These are phyloP conservation scores for Rhynchonycteris naso DNA, from an alignment of 2,797 vertebrate species.

Conservation along the genomic window DNA sequence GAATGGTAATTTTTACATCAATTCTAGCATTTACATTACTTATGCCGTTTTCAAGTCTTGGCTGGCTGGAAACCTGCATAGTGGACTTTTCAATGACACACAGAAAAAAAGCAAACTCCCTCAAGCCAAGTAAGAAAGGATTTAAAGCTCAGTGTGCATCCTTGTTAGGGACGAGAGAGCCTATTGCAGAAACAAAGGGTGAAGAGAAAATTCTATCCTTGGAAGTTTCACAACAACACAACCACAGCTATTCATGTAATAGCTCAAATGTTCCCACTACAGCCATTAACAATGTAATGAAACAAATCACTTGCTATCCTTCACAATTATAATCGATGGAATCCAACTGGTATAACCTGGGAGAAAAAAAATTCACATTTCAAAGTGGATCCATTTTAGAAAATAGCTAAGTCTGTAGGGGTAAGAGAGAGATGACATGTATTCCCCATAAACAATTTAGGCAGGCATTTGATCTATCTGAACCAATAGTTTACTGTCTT, in stretches of 20 bases:
- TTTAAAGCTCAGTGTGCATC: slow-evolving; percentile 76
- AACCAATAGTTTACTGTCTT: slow-evolving; percentile 69
- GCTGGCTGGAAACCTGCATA: slow-evolving; percentile 35
- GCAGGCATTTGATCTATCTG: slow-evolving; percentile 70
- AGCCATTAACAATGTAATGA: slow-evolving; percentile 80
- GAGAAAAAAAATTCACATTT: slow-evolving; percentile 73
- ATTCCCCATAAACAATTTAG: slow-evolving; percentile 72
- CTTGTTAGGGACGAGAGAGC: slow-evolving; percentile 61
- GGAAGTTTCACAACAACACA: slow-evolving; percentile 63
- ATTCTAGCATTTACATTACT: slow-evolving; percentile 6
- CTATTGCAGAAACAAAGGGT: slow-evolving; percentile 71
- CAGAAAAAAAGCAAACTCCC: slow-evolving; percentile 65
- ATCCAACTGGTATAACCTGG: slow-evolving; percentile 76
- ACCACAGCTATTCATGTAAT: slow-evolving; percentile 74
- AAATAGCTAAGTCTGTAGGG: slow-evolving; percentile 71
- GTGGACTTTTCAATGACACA: slow-evolving; percentile 71
- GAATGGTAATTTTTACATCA: slow-evolving; percentile 48
- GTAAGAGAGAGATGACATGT: slow-evolving; percentile 51
- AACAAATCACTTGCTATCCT: slow-evolving; percentile 76
- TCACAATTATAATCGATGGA: slow-evolving; percentile 78
- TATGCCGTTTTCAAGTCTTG: slow-evolving; percentile 38
- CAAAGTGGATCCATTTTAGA: slow-evolving; percentile 79
- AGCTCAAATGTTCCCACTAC: slow-evolving; percentile 72
- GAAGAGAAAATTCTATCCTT: slow-evolving; percentile 79
- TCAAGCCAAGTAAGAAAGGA: slow-evolving; percentile 73